phyloP scores from a whole-genome alignment of 2,888 invertebrate genomes.

The Nephrotoma flavescens region DNA sequence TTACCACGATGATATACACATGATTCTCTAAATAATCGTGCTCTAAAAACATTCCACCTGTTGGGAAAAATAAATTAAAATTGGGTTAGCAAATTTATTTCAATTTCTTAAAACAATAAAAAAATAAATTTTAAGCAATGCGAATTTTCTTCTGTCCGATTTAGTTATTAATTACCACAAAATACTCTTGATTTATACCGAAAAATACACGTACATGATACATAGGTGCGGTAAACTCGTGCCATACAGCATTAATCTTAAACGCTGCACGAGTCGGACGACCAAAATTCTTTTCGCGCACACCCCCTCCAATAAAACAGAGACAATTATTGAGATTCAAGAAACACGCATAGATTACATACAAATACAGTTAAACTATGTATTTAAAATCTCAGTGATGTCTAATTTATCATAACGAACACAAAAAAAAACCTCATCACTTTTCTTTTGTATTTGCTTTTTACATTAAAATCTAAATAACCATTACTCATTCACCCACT shows the following conservation, averaged over 20 bases:
- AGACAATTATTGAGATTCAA: background rate
- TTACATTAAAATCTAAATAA: background rate
- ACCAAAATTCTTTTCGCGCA: background rate
- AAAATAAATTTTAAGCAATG: background rate
- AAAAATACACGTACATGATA: background rate
- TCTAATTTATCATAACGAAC: background rate
- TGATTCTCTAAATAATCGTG: constrained; percentile 95
- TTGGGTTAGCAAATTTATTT: background rate
- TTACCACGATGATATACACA: constrained; percentile 99
- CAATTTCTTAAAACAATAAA: background rate
- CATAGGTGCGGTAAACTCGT: background rate
- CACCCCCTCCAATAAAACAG: background rate
- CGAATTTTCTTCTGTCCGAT: background rate
- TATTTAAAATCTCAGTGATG: background rate
- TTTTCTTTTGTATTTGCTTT: background rate
- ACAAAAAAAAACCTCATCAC: background rate
- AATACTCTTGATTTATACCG: background rate
- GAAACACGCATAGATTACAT: background rate
- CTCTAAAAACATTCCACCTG: constrained; percentile 91
- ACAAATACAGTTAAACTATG: background rate
- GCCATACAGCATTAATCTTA: background rate
- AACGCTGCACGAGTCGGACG: background rate
- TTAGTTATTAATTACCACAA: background rate
- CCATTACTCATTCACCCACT: background rate
- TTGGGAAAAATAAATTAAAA: background rate